Conservation (phyloP, 2,888 invertebrate genomes). For the Anorthoa munda region DNA sequence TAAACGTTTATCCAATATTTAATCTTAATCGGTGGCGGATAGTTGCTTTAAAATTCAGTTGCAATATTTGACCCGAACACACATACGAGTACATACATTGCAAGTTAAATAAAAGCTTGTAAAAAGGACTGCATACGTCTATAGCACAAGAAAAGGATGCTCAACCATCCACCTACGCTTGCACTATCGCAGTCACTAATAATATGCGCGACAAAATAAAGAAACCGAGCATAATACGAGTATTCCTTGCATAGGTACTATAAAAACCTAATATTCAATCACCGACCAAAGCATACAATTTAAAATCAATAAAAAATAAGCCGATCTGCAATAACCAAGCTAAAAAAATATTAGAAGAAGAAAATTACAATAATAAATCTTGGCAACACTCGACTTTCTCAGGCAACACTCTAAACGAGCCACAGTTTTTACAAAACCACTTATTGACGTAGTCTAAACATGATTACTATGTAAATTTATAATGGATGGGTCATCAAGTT, state of each 20-base stretch:
- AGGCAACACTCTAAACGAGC: constrained; percentile 48
- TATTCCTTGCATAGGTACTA: not conserved
- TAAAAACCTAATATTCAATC: constrained; percentile 17
- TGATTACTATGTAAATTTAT: constrained; percentile 84
- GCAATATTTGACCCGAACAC: too few species aligned
- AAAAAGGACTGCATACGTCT: not conserved
- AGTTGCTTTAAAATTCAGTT: too few species aligned
- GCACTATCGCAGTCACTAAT: not conserved
- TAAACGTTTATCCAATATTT: too few species aligned
- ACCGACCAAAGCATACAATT: not conserved
- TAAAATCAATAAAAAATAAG: constrained; percentile 18
- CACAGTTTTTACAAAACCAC: constrained; percentile 62
- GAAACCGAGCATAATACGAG: not conserved
- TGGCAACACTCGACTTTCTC: constrained; percentile 58
- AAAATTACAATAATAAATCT: constrained; percentile 59
- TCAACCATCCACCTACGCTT: not conserved
- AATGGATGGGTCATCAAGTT: constrained; percentile 82
- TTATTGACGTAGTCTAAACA: constrained; percentile 67
- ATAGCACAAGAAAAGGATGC: not conserved
- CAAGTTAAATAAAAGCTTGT: too few species aligned
- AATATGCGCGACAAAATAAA: not conserved
- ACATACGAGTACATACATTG: too few species aligned
- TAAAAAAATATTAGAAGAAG: constrained; percentile 34
- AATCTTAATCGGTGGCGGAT: too few species aligned
- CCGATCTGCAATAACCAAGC: constrained; percentile 17